Evolutionary conservation across 2,113 vertebrate species (phyloP).

Genomic region (Tenrec ecaudatus): DNA sequence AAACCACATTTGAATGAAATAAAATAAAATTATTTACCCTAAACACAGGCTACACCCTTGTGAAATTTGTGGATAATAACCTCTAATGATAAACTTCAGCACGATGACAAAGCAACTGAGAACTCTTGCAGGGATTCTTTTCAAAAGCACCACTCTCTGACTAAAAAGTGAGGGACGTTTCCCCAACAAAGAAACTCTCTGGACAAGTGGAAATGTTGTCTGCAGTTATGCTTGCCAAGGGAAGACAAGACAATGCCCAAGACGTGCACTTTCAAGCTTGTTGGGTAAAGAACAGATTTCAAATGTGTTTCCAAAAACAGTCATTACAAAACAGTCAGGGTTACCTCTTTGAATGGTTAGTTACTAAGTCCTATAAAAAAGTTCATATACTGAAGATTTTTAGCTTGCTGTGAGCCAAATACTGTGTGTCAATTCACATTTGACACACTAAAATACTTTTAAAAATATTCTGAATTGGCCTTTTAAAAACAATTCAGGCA

Average conservation of each 20-base stretch:
- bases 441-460: constrained; percentile 77
- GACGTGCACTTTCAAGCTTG: constrained; percentile 71
- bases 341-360: constrained; percentile 73
- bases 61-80: constrained; percentile 34
- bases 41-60: neutral
- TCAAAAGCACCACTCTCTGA: constrained; percentile 53
- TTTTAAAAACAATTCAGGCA: constrained; percentile 79
- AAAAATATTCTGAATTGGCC: constrained; percentile 80
- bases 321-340: constrained; percentile 65
- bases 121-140: constrained; percentile 44
- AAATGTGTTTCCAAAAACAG: constrained; percentile 73
- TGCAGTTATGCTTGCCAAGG: constrained; percentile 58
- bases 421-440: constrained; percentile 74
- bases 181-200: constrained; percentile 65
- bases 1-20: constrained; percentile 53
- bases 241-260: constrained; percentile 71
- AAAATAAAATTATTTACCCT: constrained; percentile 68
- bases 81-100: constrained; percentile 57
- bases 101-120: constrained; percentile 54
- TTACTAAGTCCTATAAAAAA: constrained; percentile 78
- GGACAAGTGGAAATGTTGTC: constrained; percentile 68
- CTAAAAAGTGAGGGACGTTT: constrained; percentile 57
- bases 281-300: constrained; percentile 75
- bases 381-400: constrained; percentile 73
- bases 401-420: constrained; percentile 78